Evolutionary conservation across 2,888 invertebrate genomes (phyloP).

Genomic region (Silvanus unidentatus): DNA sequence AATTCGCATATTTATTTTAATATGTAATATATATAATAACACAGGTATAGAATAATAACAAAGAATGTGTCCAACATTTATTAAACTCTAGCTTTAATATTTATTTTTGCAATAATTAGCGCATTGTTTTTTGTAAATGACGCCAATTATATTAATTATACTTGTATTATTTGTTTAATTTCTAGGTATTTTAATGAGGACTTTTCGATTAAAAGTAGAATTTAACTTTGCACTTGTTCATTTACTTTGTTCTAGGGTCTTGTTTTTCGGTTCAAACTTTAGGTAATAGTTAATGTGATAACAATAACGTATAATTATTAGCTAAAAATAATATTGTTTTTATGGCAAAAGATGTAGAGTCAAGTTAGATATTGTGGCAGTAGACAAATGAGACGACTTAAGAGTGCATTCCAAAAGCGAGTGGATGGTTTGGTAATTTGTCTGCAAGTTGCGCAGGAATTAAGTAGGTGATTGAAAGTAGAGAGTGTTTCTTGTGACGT

Average conservation of each 20-base stretch:
- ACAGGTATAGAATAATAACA: neutral
- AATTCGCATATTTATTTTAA: too few relatives aligned
- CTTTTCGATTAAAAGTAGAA: too few relatives aligned
- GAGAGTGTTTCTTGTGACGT: conserved; percentile 42
- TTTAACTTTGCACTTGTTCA: too few relatives aligned
- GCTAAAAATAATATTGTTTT: too few relatives aligned
- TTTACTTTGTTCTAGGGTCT: too few relatives aligned
- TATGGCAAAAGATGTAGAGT: too few relatives aligned
- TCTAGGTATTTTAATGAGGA: neutral
- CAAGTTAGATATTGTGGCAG: conserved; percentile 1
- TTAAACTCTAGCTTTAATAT: neutral
- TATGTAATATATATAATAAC: too few relatives aligned
- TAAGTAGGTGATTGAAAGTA: conserved; percentile 42
- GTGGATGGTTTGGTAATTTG: conserved; percentile 39
- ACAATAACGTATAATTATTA: too few relatives aligned
- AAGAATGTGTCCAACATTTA: neutral
- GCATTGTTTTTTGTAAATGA: conserved; percentile 6
- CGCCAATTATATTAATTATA: conserved; percentile 4
- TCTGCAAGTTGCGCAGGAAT: conserved; percentile 40
- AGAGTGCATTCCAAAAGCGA: conserved; percentile 33
- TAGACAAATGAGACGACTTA: conserved; percentile 38
- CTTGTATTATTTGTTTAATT: neutral
- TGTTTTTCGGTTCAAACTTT: too few relatives aligned
- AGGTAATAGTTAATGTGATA: too few relatives aligned
- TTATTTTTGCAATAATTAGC: conserved; percentile 1